phyloP scores from a whole-genome alignment of 2,113 vertebrate genomes.

The Rhynchomys soricoides region DNA sequence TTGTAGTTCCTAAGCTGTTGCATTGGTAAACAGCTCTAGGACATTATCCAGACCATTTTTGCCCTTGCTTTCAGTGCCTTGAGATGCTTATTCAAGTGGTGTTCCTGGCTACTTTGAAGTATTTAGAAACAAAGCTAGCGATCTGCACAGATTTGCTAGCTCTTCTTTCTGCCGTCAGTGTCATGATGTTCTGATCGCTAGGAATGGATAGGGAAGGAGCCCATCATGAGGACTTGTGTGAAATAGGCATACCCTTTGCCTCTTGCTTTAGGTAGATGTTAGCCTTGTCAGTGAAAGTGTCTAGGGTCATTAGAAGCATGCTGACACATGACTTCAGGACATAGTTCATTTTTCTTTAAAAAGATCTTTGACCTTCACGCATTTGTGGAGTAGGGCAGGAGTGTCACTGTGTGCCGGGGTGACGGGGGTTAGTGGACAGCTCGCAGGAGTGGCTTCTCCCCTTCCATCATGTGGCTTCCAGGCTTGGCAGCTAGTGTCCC shows the following conservation, averaged over 20 bases:
- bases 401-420: background rate
- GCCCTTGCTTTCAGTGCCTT: background rate
- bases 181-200: background rate
- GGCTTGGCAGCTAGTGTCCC: background rate
- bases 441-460: background rate
- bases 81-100: background rate
- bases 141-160: background rate
- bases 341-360: background rate
- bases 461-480: background rate
- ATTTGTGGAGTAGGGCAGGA: background rate
- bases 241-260: background rate
- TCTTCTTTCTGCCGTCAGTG: background rate
- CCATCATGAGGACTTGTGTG: background rate
- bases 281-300: background rate
- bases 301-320: background rate
- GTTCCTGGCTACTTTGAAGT: background rate
- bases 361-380: background rate
- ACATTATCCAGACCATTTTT: background rate
- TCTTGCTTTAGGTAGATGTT: background rate
- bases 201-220: background rate
- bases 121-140: background rate
- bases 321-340: background rate
- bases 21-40: no score
- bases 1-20: background rate
- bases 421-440: background rate